Conservation (phyloP, 2,888 invertebrate species). For the Slavum lentiscoides region DNA sequence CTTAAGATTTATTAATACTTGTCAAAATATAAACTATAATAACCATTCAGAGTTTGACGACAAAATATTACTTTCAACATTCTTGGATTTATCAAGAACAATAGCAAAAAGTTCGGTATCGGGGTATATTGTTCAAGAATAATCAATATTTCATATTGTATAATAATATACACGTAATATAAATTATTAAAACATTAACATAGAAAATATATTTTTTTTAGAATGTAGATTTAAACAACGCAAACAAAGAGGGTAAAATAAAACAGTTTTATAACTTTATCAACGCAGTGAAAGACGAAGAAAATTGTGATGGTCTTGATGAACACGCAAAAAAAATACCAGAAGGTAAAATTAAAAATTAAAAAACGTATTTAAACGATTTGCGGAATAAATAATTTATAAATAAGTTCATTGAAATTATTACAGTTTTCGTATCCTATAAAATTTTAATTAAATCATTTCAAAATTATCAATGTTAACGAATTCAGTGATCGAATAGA, state of each 20-base stretch:
- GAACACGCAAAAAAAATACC: slow-evolving; percentile 81
- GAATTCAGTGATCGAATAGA: too few species aligned
- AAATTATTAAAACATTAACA: slow-evolving; percentile 5
- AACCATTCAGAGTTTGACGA: too few species aligned
- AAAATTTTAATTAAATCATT: too few species aligned
- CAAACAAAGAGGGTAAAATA: slow-evolving; percentile 70
- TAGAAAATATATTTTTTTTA: background rate
- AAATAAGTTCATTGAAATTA: background rate
- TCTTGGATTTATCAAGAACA: too few species aligned
- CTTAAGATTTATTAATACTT: too few species aligned
- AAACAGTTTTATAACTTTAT: slow-evolving; percentile 82
- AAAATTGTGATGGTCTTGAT: slow-evolving; percentile 66
- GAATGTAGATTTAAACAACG: slow-evolving; percentile 59
- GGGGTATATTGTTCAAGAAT: too few species aligned
- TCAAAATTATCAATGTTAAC: too few species aligned
- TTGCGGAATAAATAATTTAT: slow-evolving; percentile 6
- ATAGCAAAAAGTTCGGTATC: too few species aligned
- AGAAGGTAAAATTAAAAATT: slow-evolving; percentile 63
- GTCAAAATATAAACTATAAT: too few species aligned
- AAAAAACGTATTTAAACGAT: background rate
- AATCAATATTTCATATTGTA: too few species aligned
- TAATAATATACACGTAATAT: background rate
- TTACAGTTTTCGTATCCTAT: too few species aligned
- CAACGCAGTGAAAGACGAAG: slow-evolving; percentile 88
- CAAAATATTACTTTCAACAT: too few species aligned